Evolutionary conservation across 1,140 invertebrate genomes (phyloP), one percentile per base, ranked within the genome.

Genomic region (Lysiphlebus fabarum): DNA sequence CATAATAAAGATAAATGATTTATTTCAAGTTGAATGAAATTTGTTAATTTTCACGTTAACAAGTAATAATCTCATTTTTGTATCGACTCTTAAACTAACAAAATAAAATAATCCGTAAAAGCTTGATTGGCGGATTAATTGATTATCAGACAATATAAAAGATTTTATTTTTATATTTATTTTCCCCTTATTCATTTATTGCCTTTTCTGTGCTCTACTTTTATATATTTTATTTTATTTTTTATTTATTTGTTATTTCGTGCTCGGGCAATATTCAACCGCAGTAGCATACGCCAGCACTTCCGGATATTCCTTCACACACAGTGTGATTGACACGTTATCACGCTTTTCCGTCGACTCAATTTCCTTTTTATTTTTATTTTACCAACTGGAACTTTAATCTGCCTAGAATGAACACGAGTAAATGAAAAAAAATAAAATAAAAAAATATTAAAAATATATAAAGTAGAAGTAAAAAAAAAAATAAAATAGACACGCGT

Each of bases 81-180:
- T 34, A 3, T 17, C 45, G 38, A 40, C 58, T n/a, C 6, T 43
- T 40, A 33, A 33, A 59, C 14, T 38, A 44, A 61, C 50, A 40
- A 58, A 61, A 61, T 64, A 56, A 61, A 56, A 64, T 64, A 60
- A 64, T 59, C 51, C 43, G 14, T 11, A 42, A 51, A 64, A 61
- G 49, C 56, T 45, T 49, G 62, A 61, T 64, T 64, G 62, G 59
- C 56, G 56, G 59, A 61, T 61, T 64, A 64, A 63, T 61, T 63
- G 58, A 58, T 61, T 58, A 63, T 58, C 55, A 48, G 58, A 58
- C 58, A 60, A 59, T 63, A 57, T 51, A 51, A 56, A 48, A 50
- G 7, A 34, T 43, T 12, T 10, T 14, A 11, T 14, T 49, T 26
- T 34, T 36, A 6, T 38, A 53, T 14, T 34, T 26, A 26, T 26